Evolutionary conservation across 2,888 invertebrate genomes (phyloP).

Genomic region (Cryptus armator): DNA sequence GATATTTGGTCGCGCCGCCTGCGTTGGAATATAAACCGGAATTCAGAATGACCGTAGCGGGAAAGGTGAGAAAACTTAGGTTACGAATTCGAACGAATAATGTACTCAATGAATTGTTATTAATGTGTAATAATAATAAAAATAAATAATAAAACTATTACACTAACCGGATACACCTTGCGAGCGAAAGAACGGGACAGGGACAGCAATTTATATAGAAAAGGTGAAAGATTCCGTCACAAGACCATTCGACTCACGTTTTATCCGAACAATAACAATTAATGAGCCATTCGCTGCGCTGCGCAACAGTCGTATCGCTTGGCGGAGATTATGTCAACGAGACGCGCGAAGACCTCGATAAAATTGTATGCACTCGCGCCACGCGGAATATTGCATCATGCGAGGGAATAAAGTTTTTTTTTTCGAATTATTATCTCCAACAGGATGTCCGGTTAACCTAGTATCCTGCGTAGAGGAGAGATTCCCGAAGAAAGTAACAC

Average conservation of each 20-base stretch:
- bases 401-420: neutral
- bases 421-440: conserved; percentile 10
- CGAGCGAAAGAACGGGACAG: neutral
- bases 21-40: conserved; percentile 67
- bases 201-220: neutral
- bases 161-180: conserved; percentile 9
- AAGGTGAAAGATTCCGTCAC: neutral
- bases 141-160: neutral
- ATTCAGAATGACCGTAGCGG: conserved; percentile 80
- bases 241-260: neutral
- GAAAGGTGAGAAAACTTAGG: conserved; percentile 77
- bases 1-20: conserved; percentile 42
- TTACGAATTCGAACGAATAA: conserved; percentile 36
- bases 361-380: conserved; percentile 3
- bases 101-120: neutral
- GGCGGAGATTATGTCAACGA: neutral
- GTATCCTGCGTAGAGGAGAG: conserved; percentile 28
- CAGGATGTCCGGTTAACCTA: conserved; percentile 59
- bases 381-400: neutral
- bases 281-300: neutral
- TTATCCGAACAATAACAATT: conserved; percentile 12
- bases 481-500: conserved; percentile 62
- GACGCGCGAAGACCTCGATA: conserved; percentile 11
- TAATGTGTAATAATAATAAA: too few relatives aligned
- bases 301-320: neutral